Evolutionary conservation across 2,797 vertebrate species (phyloP).

Genomic region (Chelon auratus): DNA sequence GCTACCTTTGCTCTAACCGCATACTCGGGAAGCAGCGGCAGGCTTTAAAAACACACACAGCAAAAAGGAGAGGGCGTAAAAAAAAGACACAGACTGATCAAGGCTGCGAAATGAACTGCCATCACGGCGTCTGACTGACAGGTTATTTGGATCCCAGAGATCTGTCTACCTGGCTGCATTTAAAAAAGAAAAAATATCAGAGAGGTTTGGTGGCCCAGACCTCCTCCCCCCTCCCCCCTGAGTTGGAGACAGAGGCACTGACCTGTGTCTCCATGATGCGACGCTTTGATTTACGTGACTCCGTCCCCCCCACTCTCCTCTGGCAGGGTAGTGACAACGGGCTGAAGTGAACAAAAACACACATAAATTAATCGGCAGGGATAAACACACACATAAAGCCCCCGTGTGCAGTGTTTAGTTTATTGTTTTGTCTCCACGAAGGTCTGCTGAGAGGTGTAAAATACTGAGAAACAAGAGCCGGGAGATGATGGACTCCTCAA

Average conservation of each 20-base stretch:
- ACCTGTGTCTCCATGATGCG: conserved; percentile 88
- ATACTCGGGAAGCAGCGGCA: conserved; percentile 38
- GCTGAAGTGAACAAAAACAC: conserved; percentile 71
- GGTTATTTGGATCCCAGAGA: conserved; percentile 67
- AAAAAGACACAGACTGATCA: conserved; percentile 53
- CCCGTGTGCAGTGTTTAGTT: conserved; percentile 20
- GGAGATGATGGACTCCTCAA: too few relatives aligned
- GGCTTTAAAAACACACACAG: conserved; percentile 36
- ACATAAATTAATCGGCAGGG: conserved; percentile 47
- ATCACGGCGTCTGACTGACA: conserved; percentile 66
- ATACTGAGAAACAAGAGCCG: not conserved
- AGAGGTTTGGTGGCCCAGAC: conserved; percentile 38
- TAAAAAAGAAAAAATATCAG: conserved; percentile 36
- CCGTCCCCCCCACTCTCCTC: conserved; percentile 79
- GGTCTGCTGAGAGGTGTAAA: conserved; percentile 15
- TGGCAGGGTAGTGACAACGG: conserved; percentile 85
- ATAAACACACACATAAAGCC: conserved; percentile 17
- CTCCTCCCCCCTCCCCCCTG: conserved; percentile 6
- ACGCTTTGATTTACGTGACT: conserved; percentile 86
- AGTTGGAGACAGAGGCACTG: conserved; percentile 71
- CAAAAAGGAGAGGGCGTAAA: conserved; percentile 12
- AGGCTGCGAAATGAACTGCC: conserved; percentile 60
- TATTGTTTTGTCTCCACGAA: conserved; percentile 14
- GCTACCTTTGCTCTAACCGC: conserved; percentile 18
- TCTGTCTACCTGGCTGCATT: conserved; percentile 67